Conservation (phyloP, 53 echinoderm and acorn worm genomes). For the Hippasteria phrygiana region DNA sequence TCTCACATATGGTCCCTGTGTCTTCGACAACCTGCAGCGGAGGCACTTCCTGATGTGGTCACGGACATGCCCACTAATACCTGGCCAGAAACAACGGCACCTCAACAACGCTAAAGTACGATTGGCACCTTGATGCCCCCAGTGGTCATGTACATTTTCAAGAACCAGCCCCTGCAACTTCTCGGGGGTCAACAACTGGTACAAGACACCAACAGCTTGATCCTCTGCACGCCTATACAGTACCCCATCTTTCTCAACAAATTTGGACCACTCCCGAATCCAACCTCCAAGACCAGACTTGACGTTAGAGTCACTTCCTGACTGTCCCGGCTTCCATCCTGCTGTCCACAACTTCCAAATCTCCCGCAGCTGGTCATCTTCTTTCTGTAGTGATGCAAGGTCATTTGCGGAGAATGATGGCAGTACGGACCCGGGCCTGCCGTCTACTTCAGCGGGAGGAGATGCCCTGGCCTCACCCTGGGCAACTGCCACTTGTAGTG, state of each 20-base stretch:
- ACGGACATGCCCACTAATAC: slow-evolving; percentile 49
- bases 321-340: slow-evolving; percentile 1
- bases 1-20: slow-evolving; percentile 18
- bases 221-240: neutral
- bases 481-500: neutral
- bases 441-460: too few relatives aligned
- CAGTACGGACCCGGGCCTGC: neutral
- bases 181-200: slow-evolving; percentile 68
- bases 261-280: neutral
- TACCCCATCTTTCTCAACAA: neutral
- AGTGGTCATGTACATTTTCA: slow-evolving; percentile 65
- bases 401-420: neutral
- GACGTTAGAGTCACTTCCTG: neutral
- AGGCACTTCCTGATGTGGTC: slow-evolving; percentile 57
- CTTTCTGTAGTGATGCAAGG: neutral
- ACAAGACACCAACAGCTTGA: slow-evolving; percentile 1
- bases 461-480: neutral
- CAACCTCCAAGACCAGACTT: neutral
- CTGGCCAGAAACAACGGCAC: slow-evolving; percentile 77
- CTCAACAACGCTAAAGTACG: slow-evolving; percentile 50
- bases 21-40: slow-evolving; percentile 68
- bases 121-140: slow-evolving; percentile 69
- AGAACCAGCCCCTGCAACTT: slow-evolving; percentile 41
- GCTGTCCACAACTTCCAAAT: neutral
- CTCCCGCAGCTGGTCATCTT: neutral